These are phyloP conservation scores for Protodeltote pygarga DNA, from an alignment of 2,888 invertebrate genomes.

Conservation along the genomic window DNA sequence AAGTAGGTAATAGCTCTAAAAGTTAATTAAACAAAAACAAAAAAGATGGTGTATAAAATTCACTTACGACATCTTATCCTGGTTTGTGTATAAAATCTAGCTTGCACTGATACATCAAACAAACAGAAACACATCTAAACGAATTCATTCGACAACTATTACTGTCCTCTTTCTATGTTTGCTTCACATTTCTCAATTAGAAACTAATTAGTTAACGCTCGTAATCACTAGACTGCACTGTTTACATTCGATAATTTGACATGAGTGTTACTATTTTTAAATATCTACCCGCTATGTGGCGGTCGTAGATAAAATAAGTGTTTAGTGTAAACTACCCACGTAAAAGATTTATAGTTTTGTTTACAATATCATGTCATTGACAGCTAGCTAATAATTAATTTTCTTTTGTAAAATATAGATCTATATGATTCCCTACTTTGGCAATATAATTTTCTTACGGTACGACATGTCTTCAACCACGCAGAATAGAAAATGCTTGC, in stretches of 20 bases:
- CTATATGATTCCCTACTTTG: too few relatives aligned
- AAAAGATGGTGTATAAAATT: too few relatives aligned
- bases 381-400: too few relatives aligned
- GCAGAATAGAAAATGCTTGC: too few relatives aligned
- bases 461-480: too few relatives aligned
- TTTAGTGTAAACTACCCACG: constrained; percentile 9
- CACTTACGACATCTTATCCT: constrained; percentile 33
- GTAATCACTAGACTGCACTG: constrained; percentile 12
- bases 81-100: too few relatives aligned
- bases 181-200: constrained; percentile 11
- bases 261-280: constrained; percentile 10
- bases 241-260: constrained; percentile 3
- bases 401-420: not conserved
- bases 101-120: not conserved
- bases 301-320: not conserved
- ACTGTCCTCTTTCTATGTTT: constrained; percentile 8
- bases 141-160: constrained; percentile 48
- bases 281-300: constrained; percentile 9
- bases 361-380: not conserved
- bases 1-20: too few relatives aligned
- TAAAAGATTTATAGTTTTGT: not conserved
- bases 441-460: too few relatives aligned
- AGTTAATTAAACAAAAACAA: too few relatives aligned
- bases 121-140: constrained; percentile 41
- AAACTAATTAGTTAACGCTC: constrained; percentile 20